Conservation (phyloP, 2,797 vertebrate genomes). For the Otolemur crassicaudatus region DNA sequence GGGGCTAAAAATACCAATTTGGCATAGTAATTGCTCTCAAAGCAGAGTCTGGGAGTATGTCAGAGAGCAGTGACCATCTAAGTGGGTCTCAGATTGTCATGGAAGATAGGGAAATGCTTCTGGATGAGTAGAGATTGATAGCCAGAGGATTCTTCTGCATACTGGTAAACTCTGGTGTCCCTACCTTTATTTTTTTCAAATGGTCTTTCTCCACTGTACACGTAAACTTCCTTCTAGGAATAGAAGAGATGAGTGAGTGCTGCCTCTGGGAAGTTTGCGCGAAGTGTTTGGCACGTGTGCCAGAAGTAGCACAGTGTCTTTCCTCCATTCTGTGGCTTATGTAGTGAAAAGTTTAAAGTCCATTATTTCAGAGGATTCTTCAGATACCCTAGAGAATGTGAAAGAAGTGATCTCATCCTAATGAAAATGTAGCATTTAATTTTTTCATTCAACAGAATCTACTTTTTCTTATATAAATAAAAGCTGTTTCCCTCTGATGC, state of each 20-base stretch:
- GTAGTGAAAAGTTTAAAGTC: background rate
- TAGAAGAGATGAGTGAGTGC: background rate
- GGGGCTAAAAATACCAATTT: background rate
- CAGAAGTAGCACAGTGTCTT: background rate
- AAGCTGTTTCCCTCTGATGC: background rate
- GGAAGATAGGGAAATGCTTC: background rate
- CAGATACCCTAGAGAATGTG: background rate
- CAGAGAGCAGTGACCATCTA: background rate
- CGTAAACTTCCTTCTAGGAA: background rate
- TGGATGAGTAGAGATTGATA: background rate
- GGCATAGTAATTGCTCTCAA: background rate
- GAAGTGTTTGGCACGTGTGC: background rate
- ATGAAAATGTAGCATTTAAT: background rate
- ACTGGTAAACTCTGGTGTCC: background rate
- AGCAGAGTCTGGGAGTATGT: too few relatives aligned
- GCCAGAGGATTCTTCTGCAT: background rate
- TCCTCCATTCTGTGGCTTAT: background rate
- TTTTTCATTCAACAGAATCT: background rate
- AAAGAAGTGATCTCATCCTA: background rate
- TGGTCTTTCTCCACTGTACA: background rate
- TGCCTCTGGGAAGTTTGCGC: background rate
- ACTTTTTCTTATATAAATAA: background rate
- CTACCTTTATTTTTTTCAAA: background rate
- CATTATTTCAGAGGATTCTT: background rate
- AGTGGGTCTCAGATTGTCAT: background rate